Percentiles rank a stretch among this genome's conserved stretches.
These are phyloP conservation scores for Tinea pellionella DNA, from an alignment of 2,888 invertebrate genomes.

Conservation along the genomic window DNA sequence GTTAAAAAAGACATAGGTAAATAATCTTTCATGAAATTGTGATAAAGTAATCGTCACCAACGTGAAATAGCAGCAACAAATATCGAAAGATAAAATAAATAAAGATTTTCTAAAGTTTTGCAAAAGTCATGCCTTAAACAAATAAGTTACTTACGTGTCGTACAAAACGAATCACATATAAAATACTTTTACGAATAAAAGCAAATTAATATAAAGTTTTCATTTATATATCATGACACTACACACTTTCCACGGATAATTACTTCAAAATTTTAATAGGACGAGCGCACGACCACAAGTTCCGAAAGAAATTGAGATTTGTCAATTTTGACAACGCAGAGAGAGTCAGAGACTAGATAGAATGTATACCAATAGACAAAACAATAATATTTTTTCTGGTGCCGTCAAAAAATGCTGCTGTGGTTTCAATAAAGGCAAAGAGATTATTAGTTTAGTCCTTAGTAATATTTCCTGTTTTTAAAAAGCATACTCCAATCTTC, in stretches of 20 bases:
- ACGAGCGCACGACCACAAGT: background rate
- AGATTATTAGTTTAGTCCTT: too few relatives aligned
- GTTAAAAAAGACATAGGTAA: background rate
- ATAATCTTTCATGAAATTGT: background rate
- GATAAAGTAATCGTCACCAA: background rate
- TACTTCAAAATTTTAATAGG: background rate
- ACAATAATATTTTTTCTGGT: too few relatives aligned
- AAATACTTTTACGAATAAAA: background rate
- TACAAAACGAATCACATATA: background rate
- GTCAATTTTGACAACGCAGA: background rate
- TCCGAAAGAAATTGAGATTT: background rate
- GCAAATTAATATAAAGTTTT: background rate
- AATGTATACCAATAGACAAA: too few relatives aligned
- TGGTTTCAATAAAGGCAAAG: too few relatives aligned
- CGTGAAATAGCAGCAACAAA: background rate
- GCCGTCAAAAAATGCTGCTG: too few relatives aligned
- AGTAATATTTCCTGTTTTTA: too few relatives aligned
- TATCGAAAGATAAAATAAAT: background rate
- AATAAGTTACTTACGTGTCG: background rate
- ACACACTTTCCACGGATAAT: slow-evolving; percentile 2
- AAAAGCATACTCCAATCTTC: too few relatives aligned
- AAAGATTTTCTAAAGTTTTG: background rate
- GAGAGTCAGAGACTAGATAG: too few relatives aligned
- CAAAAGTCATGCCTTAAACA: background rate
- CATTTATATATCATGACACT: background rate